These are phyloP conservation scores for Morpho achilles DNA, from an alignment of 2,888 invertebrate genomes.

Conservation along the genomic window DNA sequence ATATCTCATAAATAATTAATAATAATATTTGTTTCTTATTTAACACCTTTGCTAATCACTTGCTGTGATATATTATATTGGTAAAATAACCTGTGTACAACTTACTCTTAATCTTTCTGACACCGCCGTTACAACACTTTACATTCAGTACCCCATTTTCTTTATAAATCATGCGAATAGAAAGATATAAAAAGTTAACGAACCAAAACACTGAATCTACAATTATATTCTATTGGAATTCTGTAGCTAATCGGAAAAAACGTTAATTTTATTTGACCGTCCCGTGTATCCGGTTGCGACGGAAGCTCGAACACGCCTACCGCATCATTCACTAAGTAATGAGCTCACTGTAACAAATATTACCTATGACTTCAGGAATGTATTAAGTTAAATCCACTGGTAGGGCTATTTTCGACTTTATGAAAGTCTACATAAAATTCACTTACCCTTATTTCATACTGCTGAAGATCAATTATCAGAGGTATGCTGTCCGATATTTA, in stretches of 20 bases:
- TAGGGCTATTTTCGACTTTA: conserved; percentile 6
- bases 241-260: conserved; percentile 42
- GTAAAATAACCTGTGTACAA: too few species aligned
- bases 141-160: too few species aligned
- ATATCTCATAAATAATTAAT: too few species aligned
- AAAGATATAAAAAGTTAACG: neutral
- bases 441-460: neutral
- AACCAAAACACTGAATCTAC: neutral
- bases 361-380: conserved; percentile 9
- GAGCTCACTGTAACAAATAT: conserved; percentile 60
- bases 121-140: too few species aligned
- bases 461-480: conserved; percentile 1
- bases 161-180: too few species aligned
- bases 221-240: conserved; percentile 2
- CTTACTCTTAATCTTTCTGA: too few species aligned
- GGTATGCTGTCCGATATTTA: conserved; percentile 6
- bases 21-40: too few species aligned
- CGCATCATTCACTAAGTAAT: conserved; percentile 66
- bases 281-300: conserved; percentile 66
- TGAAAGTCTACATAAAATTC: neutral
- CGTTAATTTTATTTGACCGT: conserved; percentile 72
- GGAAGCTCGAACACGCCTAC: conserved; percentile 65
- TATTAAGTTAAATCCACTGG: neutral
- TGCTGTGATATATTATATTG: too few species aligned
- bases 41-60: too few species aligned